Conservation (phyloP, 2,888 invertebrate species). For the Phaonia tiefii region DNA sequence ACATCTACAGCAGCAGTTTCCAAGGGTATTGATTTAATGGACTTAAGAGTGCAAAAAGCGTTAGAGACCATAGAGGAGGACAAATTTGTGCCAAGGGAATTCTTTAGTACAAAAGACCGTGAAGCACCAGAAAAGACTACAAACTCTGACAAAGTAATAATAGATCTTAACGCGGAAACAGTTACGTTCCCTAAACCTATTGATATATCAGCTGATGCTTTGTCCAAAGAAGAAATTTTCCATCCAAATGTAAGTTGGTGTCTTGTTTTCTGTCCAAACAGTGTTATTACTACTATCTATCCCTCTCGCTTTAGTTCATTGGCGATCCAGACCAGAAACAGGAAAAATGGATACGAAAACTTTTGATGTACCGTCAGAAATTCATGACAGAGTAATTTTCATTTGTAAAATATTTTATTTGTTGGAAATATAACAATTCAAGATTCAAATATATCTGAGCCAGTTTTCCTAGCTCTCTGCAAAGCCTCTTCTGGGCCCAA, state of each 20-base stretch:
- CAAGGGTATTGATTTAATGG: constrained; percentile 73
- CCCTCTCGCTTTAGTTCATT: constrained; percentile 82
- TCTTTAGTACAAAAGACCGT: constrained; percentile 82
- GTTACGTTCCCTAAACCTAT: constrained; percentile 83
- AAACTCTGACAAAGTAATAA: constrained; percentile 83
- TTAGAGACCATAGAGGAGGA: constrained; percentile 88
- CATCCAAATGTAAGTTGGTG: constrained; percentile 84
- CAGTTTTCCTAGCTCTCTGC: constrained; percentile 86
- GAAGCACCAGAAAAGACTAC: constrained; percentile 81
- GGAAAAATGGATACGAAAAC: constrained; percentile 89
- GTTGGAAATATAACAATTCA: neutral
- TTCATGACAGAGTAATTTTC: constrained; percentile 70
- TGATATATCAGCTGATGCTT: constrained; percentile 79
- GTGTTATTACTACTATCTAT: no score
- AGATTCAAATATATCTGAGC: constrained; percentile 88
- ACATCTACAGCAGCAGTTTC: constrained; percentile 38
- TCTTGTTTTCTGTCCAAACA: constrained; percentile 27
- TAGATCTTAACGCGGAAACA: constrained; percentile 87
- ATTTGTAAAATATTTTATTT: constrained; percentile 18
- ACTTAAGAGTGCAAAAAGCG: constrained; percentile 79
- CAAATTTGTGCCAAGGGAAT: constrained; percentile 84
- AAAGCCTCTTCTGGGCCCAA: constrained; percentile 88
- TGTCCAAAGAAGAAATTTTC: constrained; percentile 82
- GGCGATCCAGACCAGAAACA: constrained; percentile 85
- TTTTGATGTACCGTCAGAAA: constrained; percentile 85